phyloP scores from a whole-genome alignment of 2,113 vertebrate genomes.

The Grallaria varia region DNA sequence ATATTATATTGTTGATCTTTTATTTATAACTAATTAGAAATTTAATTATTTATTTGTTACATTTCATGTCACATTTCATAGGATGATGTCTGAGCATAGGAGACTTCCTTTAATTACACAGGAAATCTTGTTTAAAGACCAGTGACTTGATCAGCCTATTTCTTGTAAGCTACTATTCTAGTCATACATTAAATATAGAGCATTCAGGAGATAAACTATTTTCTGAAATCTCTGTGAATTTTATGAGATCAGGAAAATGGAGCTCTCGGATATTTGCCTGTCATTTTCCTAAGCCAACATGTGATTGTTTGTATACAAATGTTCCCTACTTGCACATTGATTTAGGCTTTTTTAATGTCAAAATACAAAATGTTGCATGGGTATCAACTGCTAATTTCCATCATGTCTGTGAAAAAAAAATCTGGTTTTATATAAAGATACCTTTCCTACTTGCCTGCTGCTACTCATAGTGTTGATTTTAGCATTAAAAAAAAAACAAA shows the following conservation, averaged over 20 bases:
- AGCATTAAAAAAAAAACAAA: neutral
- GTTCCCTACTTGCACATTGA: neutral
- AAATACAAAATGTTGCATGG: neutral
- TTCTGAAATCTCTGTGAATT: constrained; percentile 4
- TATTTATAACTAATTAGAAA: constrained; percentile 21
- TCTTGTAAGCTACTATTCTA: constrained; percentile 19
- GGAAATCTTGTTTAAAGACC: neutral
- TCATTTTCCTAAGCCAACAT: neutral
- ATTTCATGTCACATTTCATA: constrained; percentile 32
- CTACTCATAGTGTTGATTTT: neutral
- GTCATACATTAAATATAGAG: neutral
- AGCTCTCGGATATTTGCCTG: neutral
- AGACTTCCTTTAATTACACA: neutral
- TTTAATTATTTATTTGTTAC: constrained; percentile 38
- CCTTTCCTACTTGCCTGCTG: neutral
- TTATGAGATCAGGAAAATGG: neutral
- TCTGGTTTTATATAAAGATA: neutral
- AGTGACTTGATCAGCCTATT: neutral
- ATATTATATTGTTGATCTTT: constrained; percentile 20
- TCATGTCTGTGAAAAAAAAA: neutral
- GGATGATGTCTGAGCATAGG: neutral
- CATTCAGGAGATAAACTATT: neutral
- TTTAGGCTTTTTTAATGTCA: neutral
- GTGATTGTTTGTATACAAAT: neutral
- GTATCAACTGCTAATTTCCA: neutral